Base-by-base conservation (phyloP, 37 sponge, comb jelly and placozoan species). In the Ephydatia muelleri region DNA sequence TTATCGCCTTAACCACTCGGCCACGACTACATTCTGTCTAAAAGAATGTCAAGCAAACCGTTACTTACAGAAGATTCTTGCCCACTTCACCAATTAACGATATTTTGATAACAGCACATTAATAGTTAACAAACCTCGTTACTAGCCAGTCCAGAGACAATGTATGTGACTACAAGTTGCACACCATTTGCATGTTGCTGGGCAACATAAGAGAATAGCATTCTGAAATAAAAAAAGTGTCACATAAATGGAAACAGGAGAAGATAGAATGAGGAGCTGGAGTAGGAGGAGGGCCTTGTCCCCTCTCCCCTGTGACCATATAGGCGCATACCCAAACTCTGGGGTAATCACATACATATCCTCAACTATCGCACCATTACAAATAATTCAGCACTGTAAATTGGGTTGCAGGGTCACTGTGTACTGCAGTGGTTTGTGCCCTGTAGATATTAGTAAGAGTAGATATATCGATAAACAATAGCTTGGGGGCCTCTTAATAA, bases 121-220 rank as follows among this genome's bases (percentile, higher is more conserved):
- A 71, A 71, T 71, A 71, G 12, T 71, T 8, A 28, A 75, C 75
- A 4, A 75, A 5, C 57, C 36, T 84, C 84, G 23, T 35, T 65
- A 43, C 43, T 29, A 37, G 36, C 34, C 13, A 72, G 0, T 34
- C 91, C 91, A 86, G 76, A 86, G 39, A 91, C 48, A 34, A 76
- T 32, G 72, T 90, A 90, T 16, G 81, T 82, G 13, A 82, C 86
- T 47, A 32, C 35, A 1, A 90, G 26, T 2, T 78, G 84, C 3
- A 26, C 11, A 33, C 75, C 49, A 34, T 29, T 26, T 38, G 77
- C 40, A 21, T 33, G 43, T 75, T 43, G 33, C 36, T 85, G 72
- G 29, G 49, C 43, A 76, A 84, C 85, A 88, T 81, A 92, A 8
- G 85, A 65, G 72, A 80, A 84, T 65, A 92, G 40, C 92, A 92